A percentile compares a stretch with the other conserved stretches of the same genome.
These are phyloP conservation scores for Camponotus floridanus DNA, from an alignment of 1,140 invertebrate species.

Conservation along the genomic window DNA sequence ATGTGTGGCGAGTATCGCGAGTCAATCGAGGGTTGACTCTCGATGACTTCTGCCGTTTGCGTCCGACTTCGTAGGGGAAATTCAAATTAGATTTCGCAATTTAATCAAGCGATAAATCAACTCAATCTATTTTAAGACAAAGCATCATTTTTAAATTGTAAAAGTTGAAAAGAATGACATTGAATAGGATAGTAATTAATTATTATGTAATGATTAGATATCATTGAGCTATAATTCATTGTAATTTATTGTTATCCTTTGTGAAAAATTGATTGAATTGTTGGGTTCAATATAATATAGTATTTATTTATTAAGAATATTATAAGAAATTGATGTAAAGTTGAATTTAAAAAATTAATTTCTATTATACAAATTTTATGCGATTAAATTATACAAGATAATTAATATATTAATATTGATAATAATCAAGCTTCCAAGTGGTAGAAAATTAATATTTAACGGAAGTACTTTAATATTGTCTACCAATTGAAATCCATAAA, in stretches of 20 bases:
- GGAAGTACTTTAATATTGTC: neutral
- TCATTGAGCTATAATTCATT: neutral
- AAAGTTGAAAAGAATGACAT: neutral
- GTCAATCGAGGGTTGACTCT: conserved; percentile 27
- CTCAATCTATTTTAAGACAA: neutral
- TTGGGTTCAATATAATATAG: neutral
- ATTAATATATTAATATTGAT: neutral
- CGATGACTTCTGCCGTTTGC: neutral
- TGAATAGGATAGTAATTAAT: neutral
- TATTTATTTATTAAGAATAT: neutral
- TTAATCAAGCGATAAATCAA: conserved; percentile 11
- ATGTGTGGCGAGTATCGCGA: conserved; percentile 51
- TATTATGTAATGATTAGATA: neutral
- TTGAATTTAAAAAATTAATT: conserved; percentile 4
- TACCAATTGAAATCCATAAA: neutral
- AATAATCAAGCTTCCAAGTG: neutral
- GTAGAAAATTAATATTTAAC: too few relatives aligned
- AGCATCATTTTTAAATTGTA: neutral
- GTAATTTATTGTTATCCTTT: neutral
- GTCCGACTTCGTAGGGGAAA: neutral
- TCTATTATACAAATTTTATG: neutral
- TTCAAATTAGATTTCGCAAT: neutral
- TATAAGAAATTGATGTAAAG: neutral
- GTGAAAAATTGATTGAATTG: neutral
- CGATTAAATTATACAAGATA: neutral